Evolutionary conservation across 2,888 invertebrate genomes (phyloP).

Genomic region (Nipponacmea schrenckii): DNA sequence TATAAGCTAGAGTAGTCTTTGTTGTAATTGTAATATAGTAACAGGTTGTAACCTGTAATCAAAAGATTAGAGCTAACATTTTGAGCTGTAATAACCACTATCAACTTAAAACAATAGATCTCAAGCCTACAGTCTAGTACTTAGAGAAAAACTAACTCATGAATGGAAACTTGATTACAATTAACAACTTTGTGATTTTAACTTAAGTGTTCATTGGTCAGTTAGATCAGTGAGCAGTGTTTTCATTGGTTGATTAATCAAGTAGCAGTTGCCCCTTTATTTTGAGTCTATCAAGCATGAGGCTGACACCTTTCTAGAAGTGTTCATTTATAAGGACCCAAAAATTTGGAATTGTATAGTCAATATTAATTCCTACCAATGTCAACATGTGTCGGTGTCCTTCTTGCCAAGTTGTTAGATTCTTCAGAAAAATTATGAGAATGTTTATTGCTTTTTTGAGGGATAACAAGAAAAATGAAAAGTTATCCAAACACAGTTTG

Average conservation of each 20-base stretch:
- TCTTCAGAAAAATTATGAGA: background rate
- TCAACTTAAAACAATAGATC: background rate
- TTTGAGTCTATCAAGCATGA: background rate
- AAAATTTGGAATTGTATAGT: too few species aligned
- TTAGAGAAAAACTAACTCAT: too few species aligned
- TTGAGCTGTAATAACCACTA: background rate
- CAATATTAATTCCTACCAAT: background rate
- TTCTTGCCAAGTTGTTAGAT: background rate
- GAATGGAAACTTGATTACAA: background rate
- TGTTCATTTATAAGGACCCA: background rate
- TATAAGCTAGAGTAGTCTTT: background rate
- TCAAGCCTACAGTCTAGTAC: slow-evolving; percentile 5
- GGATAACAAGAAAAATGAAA: background rate
- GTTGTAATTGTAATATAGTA: background rate
- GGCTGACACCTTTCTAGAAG: background rate
- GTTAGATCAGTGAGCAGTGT: background rate
- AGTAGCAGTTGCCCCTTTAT: slow-evolving; percentile 4
- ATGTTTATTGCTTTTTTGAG: background rate
- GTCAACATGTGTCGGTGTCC: slow-evolving; percentile 8
- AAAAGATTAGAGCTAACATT: background rate
- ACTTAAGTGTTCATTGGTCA: background rate
- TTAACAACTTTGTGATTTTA: slow-evolving; percentile 6
- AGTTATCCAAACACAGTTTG: background rate
- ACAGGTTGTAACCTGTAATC: slow-evolving; percentile 5
- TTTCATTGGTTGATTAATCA: slow-evolving; percentile 1